Conservation (phyloP, 2,113 vertebrate species). For the Albula goreensis region DNA sequence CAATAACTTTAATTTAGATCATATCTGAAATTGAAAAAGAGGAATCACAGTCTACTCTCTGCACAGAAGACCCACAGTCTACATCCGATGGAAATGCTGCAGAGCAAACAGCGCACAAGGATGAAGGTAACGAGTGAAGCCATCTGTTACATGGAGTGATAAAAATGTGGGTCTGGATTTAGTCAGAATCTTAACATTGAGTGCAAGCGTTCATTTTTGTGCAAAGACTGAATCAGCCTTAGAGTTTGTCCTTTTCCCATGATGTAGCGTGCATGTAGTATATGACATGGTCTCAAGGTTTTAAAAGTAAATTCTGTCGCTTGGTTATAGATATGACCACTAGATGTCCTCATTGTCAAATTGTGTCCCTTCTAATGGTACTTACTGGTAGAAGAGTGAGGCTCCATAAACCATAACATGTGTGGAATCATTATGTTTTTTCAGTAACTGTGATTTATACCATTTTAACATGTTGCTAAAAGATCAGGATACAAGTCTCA, state of each 20-base stretch:
- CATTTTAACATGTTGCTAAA: no score
- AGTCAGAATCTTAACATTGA: not conserved
- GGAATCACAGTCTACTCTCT: not conserved
- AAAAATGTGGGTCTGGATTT: not conserved
- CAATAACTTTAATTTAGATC: conserved; percentile 39
- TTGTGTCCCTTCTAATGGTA: not conserved
- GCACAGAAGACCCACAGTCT: not conserved
- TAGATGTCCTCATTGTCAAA: conserved; percentile 36
- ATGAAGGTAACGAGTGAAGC: not conserved
- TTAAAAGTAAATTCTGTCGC: not conserved
- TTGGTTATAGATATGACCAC: conserved; percentile 26
- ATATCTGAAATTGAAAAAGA: conserved; percentile 41
- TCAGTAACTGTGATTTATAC: not conserved
- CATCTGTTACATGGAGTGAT: no score
- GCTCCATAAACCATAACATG: not conserved
- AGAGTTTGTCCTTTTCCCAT: not conserved
- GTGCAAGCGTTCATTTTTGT: no score
- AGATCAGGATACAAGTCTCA: no score
- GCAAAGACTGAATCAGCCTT: not conserved
- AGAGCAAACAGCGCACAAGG: not conserved
- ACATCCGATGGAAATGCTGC: not conserved
- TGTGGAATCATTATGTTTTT: not conserved
- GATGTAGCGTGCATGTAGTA: not conserved
- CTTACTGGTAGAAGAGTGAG: not conserved
- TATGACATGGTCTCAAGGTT: not conserved